phyloP scores from a whole-genome alignment of 2,113 vertebrate genomes.

The Chelonoidis abingdonii region DNA sequence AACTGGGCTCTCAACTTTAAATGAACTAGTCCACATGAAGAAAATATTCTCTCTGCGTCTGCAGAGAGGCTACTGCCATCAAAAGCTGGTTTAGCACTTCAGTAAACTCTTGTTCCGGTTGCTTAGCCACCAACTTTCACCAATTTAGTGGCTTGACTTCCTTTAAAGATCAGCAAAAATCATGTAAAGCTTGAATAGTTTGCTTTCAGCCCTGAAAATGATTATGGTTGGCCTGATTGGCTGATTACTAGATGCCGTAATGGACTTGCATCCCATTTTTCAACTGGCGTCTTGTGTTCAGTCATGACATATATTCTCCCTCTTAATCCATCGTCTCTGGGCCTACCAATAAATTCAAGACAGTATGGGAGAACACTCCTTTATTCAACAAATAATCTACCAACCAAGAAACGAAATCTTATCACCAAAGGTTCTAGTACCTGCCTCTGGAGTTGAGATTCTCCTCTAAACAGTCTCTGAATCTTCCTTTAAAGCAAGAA shows the following conservation, averaged over 20 bases:
- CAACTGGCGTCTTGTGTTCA: no score
- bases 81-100: background rate
- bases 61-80: background rate
- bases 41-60: no score
- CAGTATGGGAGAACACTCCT: no score
- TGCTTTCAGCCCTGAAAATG: background rate
- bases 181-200: background rate
- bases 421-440: no score
- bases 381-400: no score
- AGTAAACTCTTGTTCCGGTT: background rate
- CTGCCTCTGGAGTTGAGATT: background rate
- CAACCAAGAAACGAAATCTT: no score
- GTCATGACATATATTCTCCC: no score
- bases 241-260: background rate
- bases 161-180: background rate
- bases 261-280: background rate
- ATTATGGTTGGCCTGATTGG: background rate
- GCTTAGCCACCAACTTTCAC: background rate
- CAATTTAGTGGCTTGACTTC: background rate
- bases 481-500: background rate
- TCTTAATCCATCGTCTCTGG: no score
- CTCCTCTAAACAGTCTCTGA: background rate
- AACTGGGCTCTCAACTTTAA: no score
- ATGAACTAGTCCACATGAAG: no score
- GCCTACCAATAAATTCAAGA: no score